These are phyloP conservation scores for Tympanoctomys barrerae DNA, from an alignment of 2,797 vertebrate genomes.

Conservation along the genomic window DNA sequence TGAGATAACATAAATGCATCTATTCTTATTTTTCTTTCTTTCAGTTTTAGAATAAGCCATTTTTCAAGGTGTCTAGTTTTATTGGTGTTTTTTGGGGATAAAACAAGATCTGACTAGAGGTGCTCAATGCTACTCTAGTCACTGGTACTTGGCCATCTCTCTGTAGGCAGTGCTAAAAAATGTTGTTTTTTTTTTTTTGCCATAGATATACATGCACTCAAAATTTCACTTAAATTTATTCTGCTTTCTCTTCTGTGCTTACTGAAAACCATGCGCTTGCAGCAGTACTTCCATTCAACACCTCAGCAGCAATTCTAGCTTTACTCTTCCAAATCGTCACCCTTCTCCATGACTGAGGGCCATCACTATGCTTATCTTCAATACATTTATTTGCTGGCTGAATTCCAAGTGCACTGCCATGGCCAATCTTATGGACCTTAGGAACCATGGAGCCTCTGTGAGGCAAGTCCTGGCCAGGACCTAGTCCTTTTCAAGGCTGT, in stretches of 20 bases:
- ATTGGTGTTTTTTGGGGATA: not conserved
- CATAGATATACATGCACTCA: not conserved
- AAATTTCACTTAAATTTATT: not conserved
- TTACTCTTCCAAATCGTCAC: not conserved
- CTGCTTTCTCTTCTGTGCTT: not conserved
- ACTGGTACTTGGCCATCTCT: not conserved
- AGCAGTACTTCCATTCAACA: not conserved
- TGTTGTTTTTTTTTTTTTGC: too few species aligned
- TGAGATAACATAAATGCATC: not conserved
- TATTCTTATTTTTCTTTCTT: not conserved
- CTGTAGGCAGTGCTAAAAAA: not conserved
- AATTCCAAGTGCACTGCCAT: not conserved
- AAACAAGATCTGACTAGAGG: not conserved
- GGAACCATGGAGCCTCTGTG: too few species aligned
- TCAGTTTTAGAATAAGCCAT: not conserved
- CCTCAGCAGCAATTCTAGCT: too few species aligned
- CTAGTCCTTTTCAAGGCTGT: not conserved
- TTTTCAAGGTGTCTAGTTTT: not conserved
- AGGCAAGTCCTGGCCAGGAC: not conserved
- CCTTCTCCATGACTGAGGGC: not conserved
- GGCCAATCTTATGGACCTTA: not conserved
- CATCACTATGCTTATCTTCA: not conserved
- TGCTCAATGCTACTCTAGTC: not conserved
- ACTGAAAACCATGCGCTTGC: not conserved
- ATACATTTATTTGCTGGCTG: not conserved